Percentiles rank a stretch among this genome's conserved stretches.
These are phyloP conservation scores for Botia kubotai DNA, from an alignment of 2,797 vertebrate species.

Conservation along the genomic window DNA sequence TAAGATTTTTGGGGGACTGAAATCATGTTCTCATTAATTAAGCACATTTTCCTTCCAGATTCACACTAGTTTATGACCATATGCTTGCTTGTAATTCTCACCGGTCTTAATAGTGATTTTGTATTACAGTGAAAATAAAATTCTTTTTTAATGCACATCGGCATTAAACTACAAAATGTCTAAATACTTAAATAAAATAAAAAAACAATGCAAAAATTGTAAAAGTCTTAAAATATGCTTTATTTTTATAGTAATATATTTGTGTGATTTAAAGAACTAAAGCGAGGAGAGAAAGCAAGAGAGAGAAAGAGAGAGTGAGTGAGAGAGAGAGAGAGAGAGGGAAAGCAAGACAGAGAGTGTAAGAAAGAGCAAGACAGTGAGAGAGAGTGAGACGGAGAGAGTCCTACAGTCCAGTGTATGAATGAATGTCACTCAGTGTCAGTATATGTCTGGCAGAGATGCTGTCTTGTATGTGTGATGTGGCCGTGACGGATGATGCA, in stretches of 20 bases:
- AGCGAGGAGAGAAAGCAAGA: background rate
- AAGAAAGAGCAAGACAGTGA: background rate
- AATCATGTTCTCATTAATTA: too few species aligned
- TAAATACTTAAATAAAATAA: too few species aligned
- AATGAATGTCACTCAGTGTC: conserved; percentile 47
- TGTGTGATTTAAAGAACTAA: conserved; percentile 12
- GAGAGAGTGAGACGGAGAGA: background rate
- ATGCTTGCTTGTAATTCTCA: too few species aligned
- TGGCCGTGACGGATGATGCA: conserved; percentile 20
- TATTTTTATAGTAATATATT: background rate
- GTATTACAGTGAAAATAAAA: too few species aligned
- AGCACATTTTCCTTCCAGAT: too few species aligned
- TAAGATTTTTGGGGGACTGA: too few species aligned
- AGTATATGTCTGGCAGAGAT: conserved; percentile 33
- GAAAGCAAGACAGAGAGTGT: background rate
- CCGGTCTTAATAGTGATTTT: too few species aligned
- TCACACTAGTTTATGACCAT: too few species aligned
- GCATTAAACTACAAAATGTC: too few species aligned
- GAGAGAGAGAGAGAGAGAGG: background rate
- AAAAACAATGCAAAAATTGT: too few species aligned
- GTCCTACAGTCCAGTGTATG: conserved; percentile 37
- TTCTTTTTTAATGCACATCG: too few species aligned
- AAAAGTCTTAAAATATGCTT: background rate
- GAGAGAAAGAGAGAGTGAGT: background rate
- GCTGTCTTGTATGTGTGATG: conserved; percentile 54